Evolutionary conservation across 2,797 vertebrate genomes (phyloP).

Genomic region (Glyptemys insculpta): DNA sequence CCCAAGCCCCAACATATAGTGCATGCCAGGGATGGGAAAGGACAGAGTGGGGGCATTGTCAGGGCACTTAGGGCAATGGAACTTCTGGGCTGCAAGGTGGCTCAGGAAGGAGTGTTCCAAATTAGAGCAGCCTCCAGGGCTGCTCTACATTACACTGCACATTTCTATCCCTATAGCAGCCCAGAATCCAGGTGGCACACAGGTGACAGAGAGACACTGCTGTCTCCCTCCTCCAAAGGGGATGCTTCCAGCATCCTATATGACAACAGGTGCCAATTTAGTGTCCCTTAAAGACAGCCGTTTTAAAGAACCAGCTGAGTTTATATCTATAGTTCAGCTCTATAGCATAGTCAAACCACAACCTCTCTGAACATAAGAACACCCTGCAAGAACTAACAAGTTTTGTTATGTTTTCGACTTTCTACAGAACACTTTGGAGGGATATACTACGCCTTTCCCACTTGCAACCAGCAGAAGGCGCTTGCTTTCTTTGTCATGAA

Average conservation of each 20-base stretch:
- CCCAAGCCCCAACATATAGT: neutral
- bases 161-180: neutral
- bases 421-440: neutral
- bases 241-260: neutral
- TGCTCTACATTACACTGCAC: neutral
- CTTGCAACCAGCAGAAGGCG: slow-evolving; percentile 67
- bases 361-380: neutral
- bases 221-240: neutral
- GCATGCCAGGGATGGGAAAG: slow-evolving; percentile 37
- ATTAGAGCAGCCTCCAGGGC: neutral
- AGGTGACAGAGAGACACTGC: neutral
- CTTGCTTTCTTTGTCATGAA: slow-evolving; percentile 27
- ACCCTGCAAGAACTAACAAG: neutral
- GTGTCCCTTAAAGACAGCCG: neutral
- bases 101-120: neutral
- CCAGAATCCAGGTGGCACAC: neutral
- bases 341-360: neutral
- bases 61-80: neutral
- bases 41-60: slow-evolving; percentile 17
- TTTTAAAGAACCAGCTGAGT: neutral
- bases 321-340: neutral
- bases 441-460: neutral
- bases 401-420: neutral
- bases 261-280: neutral
- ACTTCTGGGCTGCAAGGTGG: fast-evolving